These are phyloP conservation scores for Pyrrhosoma nymphula DNA, from an alignment of 2,888 invertebrate species.

Conservation along the genomic window DNA sequence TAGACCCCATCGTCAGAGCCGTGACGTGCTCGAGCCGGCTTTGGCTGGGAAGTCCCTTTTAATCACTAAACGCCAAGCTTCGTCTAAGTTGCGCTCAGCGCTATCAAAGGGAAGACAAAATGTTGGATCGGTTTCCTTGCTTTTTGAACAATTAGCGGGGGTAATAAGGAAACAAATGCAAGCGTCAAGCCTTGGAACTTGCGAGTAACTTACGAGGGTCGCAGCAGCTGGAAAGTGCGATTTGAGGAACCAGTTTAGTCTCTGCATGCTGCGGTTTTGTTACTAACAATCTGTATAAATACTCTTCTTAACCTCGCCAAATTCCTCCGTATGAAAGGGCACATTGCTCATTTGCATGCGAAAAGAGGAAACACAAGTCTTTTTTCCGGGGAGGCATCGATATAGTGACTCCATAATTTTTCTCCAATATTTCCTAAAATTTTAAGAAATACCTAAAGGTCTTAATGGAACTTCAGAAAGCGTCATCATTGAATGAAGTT, in stretches of 20 bases:
- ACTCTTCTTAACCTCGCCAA: neutral
- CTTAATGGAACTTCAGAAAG: too few species aligned
- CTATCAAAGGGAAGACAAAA: slow-evolving; percentile 3
- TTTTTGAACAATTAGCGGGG: slow-evolving; percentile 4
- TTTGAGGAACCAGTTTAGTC: neutral
- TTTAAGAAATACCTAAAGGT: too few species aligned
- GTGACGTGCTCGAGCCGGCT: neutral
- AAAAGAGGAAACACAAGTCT: too few species aligned
- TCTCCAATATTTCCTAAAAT: too few species aligned
- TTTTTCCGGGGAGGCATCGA: too few species aligned
- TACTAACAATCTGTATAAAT: neutral
- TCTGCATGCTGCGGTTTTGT: neutral
- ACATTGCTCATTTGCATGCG: neutral
- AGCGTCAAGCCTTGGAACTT: neutral
- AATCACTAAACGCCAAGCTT: slow-evolving; percentile 2
- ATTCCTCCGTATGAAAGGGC: neutral
- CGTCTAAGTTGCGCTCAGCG: neutral
- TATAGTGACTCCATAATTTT: too few species aligned
- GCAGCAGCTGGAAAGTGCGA: neutral
- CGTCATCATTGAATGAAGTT: too few species aligned
- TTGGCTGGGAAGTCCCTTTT: neutral
- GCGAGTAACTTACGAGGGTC: neutral
- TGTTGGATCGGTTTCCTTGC: slow-evolving; percentile 9
- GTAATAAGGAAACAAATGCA: neutral
- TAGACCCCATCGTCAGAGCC: slow-evolving; percentile 5